Percentiles rank a stretch among this genome's conserved stretches.
Conservation (phyloP, 2,888 invertebrate genomes). For the Neoaliturus tenellus region DNA sequence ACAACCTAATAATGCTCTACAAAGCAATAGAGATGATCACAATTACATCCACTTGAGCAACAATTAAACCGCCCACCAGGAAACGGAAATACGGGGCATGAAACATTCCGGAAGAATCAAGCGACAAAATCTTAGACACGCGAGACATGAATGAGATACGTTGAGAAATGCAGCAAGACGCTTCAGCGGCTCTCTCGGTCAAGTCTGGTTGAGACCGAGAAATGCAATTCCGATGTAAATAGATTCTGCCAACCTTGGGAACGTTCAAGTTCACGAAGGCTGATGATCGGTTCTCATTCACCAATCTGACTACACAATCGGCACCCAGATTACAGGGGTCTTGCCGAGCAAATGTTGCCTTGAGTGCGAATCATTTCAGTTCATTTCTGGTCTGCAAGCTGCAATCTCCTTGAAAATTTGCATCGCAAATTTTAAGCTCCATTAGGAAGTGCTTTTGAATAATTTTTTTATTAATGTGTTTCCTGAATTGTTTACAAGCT, state of each 20-base stretch:
- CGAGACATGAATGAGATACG: background rate
- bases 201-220: background rate
- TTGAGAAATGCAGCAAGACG: background rate
- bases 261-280: background rate
- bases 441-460: no score
- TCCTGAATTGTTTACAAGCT: no score
- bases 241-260: background rate
- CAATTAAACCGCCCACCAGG: slow-evolving; percentile 22
- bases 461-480: no score
- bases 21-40: background rate
- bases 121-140: background rate
- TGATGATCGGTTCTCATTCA: background rate
- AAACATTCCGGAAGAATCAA: slow-evolving; percentile 1
- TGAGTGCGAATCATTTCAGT: background rate
- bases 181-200: background rate
- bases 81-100: slow-evolving; percentile 4
- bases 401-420: background rate
- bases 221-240: background rate
- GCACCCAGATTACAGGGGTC: background rate
- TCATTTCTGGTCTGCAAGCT: background rate
- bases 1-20: background rate
- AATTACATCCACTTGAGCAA: slow-evolving; percentile 5
- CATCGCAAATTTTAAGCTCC: no score
- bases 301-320: background rate
- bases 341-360: background rate